These are phyloP conservation scores for Aphelenchoides bicaudatus DNA, from an alignment of 2,888 invertebrate species.

Conservation along the genomic window DNA sequence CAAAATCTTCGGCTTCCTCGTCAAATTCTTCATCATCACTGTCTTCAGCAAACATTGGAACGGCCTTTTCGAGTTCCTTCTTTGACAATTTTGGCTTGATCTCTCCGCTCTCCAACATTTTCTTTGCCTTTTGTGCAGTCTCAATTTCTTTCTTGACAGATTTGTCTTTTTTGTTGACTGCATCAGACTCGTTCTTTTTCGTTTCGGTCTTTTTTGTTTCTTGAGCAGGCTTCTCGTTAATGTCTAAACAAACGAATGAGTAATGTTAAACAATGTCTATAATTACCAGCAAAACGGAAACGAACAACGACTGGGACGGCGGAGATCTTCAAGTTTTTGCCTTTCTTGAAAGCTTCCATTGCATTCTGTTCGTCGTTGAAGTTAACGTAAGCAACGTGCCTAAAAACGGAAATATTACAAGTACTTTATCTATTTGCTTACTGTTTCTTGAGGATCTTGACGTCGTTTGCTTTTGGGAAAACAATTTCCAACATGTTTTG, in stretches of 20 bases:
- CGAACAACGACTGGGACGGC: constrained; percentile 22
- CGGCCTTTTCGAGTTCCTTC: too few species aligned
- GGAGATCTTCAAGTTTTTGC: constrained; percentile 36
- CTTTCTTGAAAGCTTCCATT: constrained; percentile 43
- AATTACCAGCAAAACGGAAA: neutral
- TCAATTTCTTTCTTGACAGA: neutral
- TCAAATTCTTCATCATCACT: too few species aligned
- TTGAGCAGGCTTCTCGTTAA: neutral
- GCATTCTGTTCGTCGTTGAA: constrained; percentile 46
- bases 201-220: neutral
- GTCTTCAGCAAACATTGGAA: too few species aligned
- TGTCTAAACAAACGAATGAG: neutral
- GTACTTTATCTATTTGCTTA: neutral
- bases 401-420: constrained; percentile 12
- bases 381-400: constrained; percentile 32
- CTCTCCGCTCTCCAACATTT: constrained; percentile 1
- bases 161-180: neutral
- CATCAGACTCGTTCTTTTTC: neutral
- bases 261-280: too few species aligned
- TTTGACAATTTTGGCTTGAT: too few species aligned
- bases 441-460: constrained; percentile 8
- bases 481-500: constrained; percentile 13
- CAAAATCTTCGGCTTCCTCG: too few species aligned
- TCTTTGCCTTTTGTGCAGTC: neutral
- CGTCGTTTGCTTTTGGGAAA: constrained; percentile 13